Percentiles rank a stretch among this genome's conserved stretches.
phyloP scores from a whole-genome alignment of 2,113 vertebrate genomes.

The Mandrillus leucophaeus region DNA sequence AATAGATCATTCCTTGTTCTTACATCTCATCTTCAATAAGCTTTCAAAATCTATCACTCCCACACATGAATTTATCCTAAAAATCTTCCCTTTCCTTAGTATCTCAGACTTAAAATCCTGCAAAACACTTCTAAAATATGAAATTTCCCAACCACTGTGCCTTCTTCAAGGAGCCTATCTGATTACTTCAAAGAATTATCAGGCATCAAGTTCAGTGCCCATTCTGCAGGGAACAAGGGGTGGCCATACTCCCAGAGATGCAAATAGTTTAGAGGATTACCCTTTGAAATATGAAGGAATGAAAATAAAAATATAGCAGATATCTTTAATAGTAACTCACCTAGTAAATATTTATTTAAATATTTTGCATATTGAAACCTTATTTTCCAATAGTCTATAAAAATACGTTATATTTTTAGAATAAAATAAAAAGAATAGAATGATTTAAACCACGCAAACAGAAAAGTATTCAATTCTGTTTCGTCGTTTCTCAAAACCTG shows the following conservation, averaged over 20 bases:
- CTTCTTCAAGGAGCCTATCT: not conserved
- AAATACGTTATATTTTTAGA: constrained; percentile 11
- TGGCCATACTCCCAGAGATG: not conserved
- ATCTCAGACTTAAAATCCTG: not conserved
- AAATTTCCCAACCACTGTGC: not conserved
- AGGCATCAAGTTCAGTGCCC: too few relatives aligned
- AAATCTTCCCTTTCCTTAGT: not conserved
- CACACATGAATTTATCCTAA: not conserved
- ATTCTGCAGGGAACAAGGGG: fast-evolving
- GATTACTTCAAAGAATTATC: not conserved
- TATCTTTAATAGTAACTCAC: not conserved
- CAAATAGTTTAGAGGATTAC: not conserved
- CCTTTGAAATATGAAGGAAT: not conserved
- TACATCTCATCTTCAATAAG: not conserved
- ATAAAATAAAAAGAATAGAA: not conserved
- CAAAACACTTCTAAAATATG: not conserved
- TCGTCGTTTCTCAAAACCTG: not conserved
- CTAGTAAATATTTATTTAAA: not conserved
- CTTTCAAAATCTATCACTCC: not conserved
- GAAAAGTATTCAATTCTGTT: not conserved
- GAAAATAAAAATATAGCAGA: not conserved
- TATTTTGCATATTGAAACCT: not conserved
- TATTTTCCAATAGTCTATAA: not conserved
- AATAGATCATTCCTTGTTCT: not conserved
- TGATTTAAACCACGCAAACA: not conserved